phyloP scores from a whole-genome alignment of 2,113 vertebrate genomes.

The Gymnogyps californianus region DNA sequence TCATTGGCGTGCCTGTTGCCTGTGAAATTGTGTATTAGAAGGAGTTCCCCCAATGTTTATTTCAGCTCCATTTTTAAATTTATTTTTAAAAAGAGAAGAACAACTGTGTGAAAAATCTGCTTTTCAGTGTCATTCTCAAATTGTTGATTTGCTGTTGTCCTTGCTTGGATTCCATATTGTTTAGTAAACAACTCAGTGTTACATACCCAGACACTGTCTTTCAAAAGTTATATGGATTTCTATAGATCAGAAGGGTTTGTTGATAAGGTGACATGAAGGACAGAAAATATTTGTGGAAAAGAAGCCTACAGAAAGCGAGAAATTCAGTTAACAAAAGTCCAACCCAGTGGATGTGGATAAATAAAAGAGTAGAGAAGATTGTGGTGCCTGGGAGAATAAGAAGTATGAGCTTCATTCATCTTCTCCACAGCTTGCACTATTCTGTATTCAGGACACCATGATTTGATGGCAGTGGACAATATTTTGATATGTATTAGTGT shows the following conservation, averaged over 20 bases:
- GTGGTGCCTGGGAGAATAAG: neutral
- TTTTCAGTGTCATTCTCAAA: neutral
- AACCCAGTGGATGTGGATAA: neutral
- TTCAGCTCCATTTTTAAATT: neutral
- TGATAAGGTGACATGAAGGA: neutral
- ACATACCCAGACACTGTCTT: neutral
- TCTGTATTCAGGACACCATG: neutral
- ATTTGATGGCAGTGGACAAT: neutral
- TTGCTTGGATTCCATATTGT: neutral
- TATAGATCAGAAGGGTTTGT: neutral
- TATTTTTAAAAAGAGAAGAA: neutral
- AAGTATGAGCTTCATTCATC: neutral
- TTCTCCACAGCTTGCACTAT: neutral
- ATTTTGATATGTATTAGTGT: neutral
- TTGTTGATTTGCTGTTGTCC: neutral
- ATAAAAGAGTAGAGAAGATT: neutral
- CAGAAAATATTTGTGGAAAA: neutral
- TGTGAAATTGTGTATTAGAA: neutral
- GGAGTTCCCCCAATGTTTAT: neutral
- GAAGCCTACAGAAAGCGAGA: neutral
- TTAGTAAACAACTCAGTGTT: neutral
- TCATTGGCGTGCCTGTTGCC: neutral
- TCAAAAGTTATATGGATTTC: neutral
- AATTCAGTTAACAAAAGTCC: neutral
- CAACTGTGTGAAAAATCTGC: neutral